phyloP scores from a whole-genome alignment of 2,888 invertebrate genomes.

The Polymixis flavicincta region DNA sequence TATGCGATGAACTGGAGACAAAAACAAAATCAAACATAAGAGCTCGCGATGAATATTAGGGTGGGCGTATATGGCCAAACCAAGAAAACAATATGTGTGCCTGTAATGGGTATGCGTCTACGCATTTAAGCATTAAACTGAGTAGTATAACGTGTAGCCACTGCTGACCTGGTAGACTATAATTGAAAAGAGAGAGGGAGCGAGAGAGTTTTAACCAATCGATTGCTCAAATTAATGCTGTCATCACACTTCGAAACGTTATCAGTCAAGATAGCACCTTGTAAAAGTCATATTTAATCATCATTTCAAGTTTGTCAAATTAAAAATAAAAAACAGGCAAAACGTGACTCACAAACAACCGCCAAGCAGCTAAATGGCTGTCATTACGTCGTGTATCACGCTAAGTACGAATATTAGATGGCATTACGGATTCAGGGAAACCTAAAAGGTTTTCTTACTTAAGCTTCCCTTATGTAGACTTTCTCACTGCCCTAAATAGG shows the following conservation, averaged over 20 bases:
- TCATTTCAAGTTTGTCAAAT: background rate
- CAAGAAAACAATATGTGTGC: too few relatives aligned
- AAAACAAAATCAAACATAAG: too few relatives aligned
- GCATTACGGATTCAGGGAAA: constrained; percentile 23
- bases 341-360: constrained; percentile 1
- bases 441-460: constrained; percentile 50
- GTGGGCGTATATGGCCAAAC: too few relatives aligned
- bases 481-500: constrained; percentile 20
- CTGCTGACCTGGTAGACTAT: too few relatives aligned
- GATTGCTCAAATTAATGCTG: background rate
- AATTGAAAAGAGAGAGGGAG: background rate
- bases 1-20: too few relatives aligned
- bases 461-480: constrained; percentile 23
- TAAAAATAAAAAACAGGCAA: background rate
- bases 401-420: constrained; percentile 43
- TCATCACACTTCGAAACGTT: background rate
- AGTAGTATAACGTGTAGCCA: too few relatives aligned
- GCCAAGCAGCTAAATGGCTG: constrained; percentile 23
- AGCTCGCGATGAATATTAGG: too few relatives aligned
- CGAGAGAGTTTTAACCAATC: background rate
- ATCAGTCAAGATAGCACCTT: background rate
- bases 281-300: background rate
- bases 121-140: too few relatives aligned
- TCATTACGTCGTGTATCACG: constrained; percentile 30
- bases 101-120: too few relatives aligned